A percentile compares a stretch with the other conserved stretches of the same genome.
phyloP scores from a whole-genome alignment of 2,113 vertebrate genomes.

The Heterocephalus glaber region DNA sequence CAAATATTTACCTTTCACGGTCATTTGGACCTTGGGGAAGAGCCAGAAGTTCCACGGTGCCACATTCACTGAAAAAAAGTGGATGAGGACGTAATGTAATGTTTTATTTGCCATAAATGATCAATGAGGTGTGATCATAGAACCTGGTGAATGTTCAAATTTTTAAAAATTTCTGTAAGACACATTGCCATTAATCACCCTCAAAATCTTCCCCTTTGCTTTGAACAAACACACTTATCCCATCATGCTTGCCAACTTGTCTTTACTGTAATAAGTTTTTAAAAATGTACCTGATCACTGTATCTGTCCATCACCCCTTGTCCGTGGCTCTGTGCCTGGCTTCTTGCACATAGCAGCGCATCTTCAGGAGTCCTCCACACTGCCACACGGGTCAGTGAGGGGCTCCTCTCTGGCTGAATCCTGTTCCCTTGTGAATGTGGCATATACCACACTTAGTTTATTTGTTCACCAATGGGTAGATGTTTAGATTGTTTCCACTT shows the following conservation, averaged over 20 bases:
- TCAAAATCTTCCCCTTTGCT: background rate
- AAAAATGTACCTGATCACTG: background rate
- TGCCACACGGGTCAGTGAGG: background rate
- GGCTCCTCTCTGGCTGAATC: background rate
- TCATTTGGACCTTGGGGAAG: background rate
- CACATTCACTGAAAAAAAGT: background rate
- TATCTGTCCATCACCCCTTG: background rate
- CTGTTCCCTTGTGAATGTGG: rapidly evolving
- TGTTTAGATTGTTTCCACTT: background rate
- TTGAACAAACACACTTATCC: background rate
- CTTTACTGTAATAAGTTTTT: background rate
- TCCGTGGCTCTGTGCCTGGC: background rate
- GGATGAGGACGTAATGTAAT: background rate
- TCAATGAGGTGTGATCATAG: background rate
- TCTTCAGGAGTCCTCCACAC: background rate
- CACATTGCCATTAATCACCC: background rate
- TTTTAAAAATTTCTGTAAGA: background rate
- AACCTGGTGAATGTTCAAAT: background rate
- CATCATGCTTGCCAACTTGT: background rate
- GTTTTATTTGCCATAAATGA: background rate
- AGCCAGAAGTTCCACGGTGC: background rate
- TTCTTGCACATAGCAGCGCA: background rate
- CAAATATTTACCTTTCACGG: background rate
- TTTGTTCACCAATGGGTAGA: background rate
- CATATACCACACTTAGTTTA: rapidly evolving